phyloP scores from a whole-genome alignment of 2,888 invertebrate genomes.

The Eristalis arbustorum region DNA sequence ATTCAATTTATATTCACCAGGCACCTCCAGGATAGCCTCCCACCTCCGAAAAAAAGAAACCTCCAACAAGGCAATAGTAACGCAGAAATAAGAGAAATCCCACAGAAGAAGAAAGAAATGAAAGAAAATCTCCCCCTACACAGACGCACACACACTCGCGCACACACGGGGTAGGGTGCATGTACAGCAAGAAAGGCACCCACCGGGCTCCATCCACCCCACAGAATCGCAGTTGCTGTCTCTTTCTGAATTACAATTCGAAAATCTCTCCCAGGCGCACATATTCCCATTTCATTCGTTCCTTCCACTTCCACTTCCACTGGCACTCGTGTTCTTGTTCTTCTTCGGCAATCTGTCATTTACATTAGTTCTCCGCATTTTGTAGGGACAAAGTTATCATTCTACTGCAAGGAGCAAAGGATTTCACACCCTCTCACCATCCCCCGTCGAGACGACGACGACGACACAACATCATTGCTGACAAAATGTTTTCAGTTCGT shows the following conservation, averaged over 20 bases:
- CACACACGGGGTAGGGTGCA: not conserved
- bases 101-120: conserved; percentile 29
- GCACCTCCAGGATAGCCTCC: not conserved
- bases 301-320: conserved; percentile 41
- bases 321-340: not conserved
- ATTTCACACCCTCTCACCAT: not conserved
- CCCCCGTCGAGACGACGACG: not conserved
- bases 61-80: conserved; percentile 46
- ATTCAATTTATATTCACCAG: conserved; percentile 22
- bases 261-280: conserved; percentile 59
- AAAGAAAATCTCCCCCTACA: conserved; percentile 26
- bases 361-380: conserved; percentile 58
- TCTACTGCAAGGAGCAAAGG: conserved; percentile 14
- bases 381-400: conserved; percentile 67
- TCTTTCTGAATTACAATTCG: conserved; percentile 66
- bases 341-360: conserved; percentile 46
- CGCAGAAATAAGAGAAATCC: conserved; percentile 63
- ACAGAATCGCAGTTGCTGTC: conserved; percentile 15
- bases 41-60: conserved; percentile 27
- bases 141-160: not conserved
- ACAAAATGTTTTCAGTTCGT: conserved; percentile 7
- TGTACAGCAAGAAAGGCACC: not conserved
- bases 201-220: not conserved
- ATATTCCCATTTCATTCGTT: conserved; percentile 63
- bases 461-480: not conserved